phyloP scores from a whole-genome alignment of 2,888 invertebrate genomes.

The Salpingus planirostris region DNA sequence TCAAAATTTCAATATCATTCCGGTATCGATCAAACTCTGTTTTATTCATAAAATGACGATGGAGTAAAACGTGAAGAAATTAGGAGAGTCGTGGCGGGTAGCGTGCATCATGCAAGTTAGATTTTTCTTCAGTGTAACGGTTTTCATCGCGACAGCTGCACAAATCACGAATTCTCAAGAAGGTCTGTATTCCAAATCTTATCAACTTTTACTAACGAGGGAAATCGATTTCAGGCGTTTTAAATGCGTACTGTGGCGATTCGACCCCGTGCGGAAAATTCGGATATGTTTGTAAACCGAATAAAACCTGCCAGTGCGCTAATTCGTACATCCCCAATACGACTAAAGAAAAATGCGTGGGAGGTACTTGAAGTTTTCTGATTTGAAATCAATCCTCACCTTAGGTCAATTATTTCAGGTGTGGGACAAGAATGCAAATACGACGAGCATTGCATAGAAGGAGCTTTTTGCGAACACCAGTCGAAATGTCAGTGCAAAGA shows the following conservation, averaged over 20 bases:
- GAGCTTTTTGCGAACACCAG: conserved; percentile 38
- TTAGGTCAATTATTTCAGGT: conserved; percentile 29
- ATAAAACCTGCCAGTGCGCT: conserved; percentile 35
- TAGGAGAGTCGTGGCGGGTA: too few relatives aligned
- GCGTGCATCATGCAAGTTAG: too few relatives aligned
- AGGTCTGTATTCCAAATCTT: too few relatives aligned
- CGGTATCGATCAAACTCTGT: too few relatives aligned
- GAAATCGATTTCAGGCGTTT: not conserved
- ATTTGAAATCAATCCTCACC: conserved; percentile 3
- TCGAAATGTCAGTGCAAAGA: conserved; percentile 36
- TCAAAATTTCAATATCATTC: too few relatives aligned
- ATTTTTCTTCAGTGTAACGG: too few relatives aligned
- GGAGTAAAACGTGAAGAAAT: too few relatives aligned
- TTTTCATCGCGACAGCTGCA: too few relatives aligned
- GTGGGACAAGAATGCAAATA: conserved; percentile 37
- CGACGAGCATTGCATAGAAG: conserved; percentile 40
- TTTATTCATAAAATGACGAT: too few relatives aligned
- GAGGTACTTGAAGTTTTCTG: conserved; percentile 23
- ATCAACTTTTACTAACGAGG: too few relatives aligned
- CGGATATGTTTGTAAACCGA: conserved; percentile 35
- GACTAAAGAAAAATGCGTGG: conserved; percentile 32
- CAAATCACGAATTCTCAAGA: too few relatives aligned
- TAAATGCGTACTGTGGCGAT: not conserved
- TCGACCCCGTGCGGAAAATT: conserved; percentile 17
- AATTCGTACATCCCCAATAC: conserved; percentile 29